Conservation (phyloP, 2,113 vertebrate species). For the Labeo rohita region DNA sequence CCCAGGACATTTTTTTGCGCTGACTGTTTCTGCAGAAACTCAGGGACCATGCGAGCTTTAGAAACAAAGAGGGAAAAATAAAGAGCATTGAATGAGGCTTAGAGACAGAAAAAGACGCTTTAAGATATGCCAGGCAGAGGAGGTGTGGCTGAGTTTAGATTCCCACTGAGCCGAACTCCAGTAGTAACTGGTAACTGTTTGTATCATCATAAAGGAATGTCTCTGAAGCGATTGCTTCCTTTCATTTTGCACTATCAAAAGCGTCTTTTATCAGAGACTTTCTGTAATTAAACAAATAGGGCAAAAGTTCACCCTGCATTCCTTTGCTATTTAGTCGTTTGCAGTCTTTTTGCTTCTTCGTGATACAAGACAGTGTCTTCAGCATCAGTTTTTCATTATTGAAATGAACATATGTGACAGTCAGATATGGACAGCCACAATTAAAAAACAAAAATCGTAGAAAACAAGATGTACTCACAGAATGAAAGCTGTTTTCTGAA, state of each 20-base stretch:
- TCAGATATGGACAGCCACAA: neutral
- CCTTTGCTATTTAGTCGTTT: constrained; percentile 6
- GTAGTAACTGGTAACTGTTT: constrained; percentile 27
- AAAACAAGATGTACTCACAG: neutral
- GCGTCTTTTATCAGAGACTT: constrained; percentile 8
- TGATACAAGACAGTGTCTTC: neutral
- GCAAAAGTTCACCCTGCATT: neutral
- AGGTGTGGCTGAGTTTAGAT: constrained; percentile 14
- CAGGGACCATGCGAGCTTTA: constrained; percentile 23
- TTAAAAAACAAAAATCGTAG: neutral
- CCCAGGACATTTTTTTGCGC: constrained; percentile 57
- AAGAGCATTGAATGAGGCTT: constrained; percentile 34
- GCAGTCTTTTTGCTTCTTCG: neutral
- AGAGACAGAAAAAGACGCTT: constrained; percentile 25
- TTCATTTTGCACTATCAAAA: constrained; percentile 25
- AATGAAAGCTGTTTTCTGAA: neutral
- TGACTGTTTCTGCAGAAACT: constrained; percentile 53
- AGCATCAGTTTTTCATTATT: neutral
- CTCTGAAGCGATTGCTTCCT: neutral
- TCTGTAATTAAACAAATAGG: constrained; percentile 14
- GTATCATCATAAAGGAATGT: constrained; percentile 33
- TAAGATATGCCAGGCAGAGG: constrained; percentile 10
- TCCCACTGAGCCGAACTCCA: constrained; percentile 30
- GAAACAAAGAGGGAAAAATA: constrained; percentile 42
- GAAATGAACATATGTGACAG: neutral